Conservation (phyloP, 1,140 invertebrate species). For the Bombus superbus region DNA sequence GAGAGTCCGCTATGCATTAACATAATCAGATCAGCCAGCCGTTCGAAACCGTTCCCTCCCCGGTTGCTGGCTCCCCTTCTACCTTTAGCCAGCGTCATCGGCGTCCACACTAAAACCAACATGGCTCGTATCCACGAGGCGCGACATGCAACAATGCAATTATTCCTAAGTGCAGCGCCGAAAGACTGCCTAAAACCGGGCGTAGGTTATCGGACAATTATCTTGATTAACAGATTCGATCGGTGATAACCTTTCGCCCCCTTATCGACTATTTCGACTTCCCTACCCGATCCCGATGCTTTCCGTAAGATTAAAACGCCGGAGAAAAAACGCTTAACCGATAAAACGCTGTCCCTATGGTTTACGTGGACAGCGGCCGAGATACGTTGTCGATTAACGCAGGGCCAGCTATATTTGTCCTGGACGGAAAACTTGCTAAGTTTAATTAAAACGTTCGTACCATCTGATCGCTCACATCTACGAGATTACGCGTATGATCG, state of each 20-base stretch:
- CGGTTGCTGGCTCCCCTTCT: neutral
- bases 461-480: neutral
- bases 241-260: constrained; percentile 19
- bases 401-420: neutral
- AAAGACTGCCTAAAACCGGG: constrained; percentile 51
- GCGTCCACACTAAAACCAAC: constrained; percentile 36
- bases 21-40: constrained; percentile 74
- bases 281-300: constrained; percentile 10
- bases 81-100: constrained; percentile 36
- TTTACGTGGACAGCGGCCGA: neutral
- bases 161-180: constrained; percentile 55
- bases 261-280: neutral
- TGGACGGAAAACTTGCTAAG: neutral
- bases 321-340: too few species aligned
- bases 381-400: constrained; percentile 1
- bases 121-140: constrained; percentile 22
- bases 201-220: constrained; percentile 49
- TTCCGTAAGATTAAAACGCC: constrained; percentile 49
- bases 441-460: constrained; percentile 15
- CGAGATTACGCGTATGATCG: constrained; percentile 14
- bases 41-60: constrained; percentile 47
- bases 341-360: constrained; percentile 1
- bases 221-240: constrained; percentile 55
- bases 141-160: constrained; percentile 53
- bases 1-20: constrained; percentile 74